Percentiles rank a stretch among this genome's conserved stretches.
Conservation (phyloP, 2,888 invertebrate genomes). For the Acrobasis suavella region DNA sequence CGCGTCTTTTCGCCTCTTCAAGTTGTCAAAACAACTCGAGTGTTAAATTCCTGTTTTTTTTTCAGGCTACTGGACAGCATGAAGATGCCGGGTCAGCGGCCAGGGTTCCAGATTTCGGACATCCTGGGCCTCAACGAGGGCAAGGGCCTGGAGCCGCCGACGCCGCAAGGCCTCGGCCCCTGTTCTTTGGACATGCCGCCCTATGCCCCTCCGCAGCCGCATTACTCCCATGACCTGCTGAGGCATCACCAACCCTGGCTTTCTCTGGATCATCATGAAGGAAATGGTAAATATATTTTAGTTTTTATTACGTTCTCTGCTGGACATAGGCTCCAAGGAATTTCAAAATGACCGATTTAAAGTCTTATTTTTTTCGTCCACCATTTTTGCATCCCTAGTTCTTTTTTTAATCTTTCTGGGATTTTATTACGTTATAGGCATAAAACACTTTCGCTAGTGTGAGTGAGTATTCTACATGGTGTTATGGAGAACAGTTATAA, state of each 20-base stretch:
- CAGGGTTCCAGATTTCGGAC: conserved; percentile 96
- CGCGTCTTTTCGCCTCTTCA: not conserved
- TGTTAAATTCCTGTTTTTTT: conserved; percentile 32
- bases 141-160: conserved; percentile 66
- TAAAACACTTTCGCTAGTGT: too few relatives aligned
- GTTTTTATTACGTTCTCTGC: not conserved
- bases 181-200: conserved; percentile 65
- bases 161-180: conserved; percentile 55
- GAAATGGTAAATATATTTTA: conserved; percentile 49
- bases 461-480: too few relatives aligned
- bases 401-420: too few relatives aligned
- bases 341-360: too few relatives aligned
- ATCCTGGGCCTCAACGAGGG: conserved; percentile 94
- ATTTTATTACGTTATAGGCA: too few relatives aligned
- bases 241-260: conserved; percentile 76
- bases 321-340: too few relatives aligned
- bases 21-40: conserved; percentile 6
- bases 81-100: conserved; percentile 90
- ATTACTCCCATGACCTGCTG: conserved; percentile 68
- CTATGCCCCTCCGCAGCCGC: conserved; percentile 66
- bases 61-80: conserved; percentile 91
- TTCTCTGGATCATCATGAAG: conserved; percentile 69
- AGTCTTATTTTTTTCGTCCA: too few relatives aligned
- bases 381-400: too few relatives aligned
- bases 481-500: too few relatives aligned